Percentiles rank a stretch among this genome's conserved stretches.
Evolutionary conservation across 1,140 invertebrate species (phyloP).

Genomic region (Myzus persicae): DNA sequence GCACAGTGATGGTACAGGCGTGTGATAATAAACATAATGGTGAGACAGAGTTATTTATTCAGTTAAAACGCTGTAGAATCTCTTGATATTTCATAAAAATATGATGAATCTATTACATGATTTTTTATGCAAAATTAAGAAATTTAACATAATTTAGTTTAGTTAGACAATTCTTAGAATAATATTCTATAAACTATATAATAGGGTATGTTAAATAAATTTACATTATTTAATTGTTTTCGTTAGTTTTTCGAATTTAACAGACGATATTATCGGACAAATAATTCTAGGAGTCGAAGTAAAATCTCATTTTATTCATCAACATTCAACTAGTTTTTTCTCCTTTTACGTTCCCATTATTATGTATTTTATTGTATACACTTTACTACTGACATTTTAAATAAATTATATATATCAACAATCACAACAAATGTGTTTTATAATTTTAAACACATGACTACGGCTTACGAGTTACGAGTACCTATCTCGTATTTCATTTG

Average conservation of each 20-base stretch:
- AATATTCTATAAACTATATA: not conserved
- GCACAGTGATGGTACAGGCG: not conserved
- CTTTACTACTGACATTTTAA: too few relatives aligned
- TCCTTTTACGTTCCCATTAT: not conserved
- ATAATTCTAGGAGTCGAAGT: too few relatives aligned
- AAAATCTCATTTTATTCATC: not conserved
- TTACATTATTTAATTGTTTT: not conserved
- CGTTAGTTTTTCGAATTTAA: not conserved
- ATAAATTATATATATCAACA: too few relatives aligned
- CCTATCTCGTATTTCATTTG: not conserved
- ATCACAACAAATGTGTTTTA: not conserved
- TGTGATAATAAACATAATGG: not conserved
- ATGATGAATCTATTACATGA: too few relatives aligned
- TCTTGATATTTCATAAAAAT: not conserved
- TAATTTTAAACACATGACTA: not conserved
- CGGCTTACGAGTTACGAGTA: not conserved
- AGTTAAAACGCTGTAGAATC: constrained; percentile 3
- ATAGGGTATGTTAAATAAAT: not conserved
- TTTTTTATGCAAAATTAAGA: too few relatives aligned
- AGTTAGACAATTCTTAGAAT: not conserved
- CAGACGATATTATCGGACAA: too few relatives aligned
- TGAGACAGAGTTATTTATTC: not conserved
- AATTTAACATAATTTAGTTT: not conserved
- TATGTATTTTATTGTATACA: not conserved
- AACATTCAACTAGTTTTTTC: not conserved